A percentile compares a stretch with the other conserved stretches of the same genome.
Evolutionary conservation across 2,888 invertebrate species (phyloP).

Genomic region (Augiades crinisus): DNA sequence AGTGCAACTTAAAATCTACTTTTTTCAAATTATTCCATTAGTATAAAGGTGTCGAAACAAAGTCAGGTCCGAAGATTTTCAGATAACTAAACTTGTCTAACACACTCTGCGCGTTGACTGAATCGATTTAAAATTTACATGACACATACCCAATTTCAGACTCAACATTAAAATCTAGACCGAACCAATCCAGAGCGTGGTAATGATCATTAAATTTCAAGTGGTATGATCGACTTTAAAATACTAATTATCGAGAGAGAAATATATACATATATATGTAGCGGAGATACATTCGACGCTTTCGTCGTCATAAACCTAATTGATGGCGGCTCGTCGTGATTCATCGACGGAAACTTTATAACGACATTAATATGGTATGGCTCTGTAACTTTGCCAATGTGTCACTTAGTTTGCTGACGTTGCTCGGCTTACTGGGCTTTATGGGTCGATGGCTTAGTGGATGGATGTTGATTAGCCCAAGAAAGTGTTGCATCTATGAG

Average conservation of each 20-base stretch:
- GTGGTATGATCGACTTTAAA: background rate
- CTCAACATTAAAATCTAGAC: background rate
- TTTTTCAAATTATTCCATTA: too few relatives aligned
- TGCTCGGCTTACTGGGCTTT: background rate
- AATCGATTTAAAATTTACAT: background rate
- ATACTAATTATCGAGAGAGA: background rate
- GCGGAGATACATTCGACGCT: background rate
- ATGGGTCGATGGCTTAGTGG: background rate
- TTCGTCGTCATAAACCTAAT: background rate
- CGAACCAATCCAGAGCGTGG: background rate
- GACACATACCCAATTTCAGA: background rate
- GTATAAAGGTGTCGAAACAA: too few relatives aligned
- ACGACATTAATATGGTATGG: background rate
- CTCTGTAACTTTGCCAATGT: background rate
- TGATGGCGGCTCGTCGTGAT: background rate
- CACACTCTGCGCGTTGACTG: too few relatives aligned
- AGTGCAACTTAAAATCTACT: too few relatives aligned
- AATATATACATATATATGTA: too few relatives aligned
- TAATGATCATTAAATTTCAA: background rate
- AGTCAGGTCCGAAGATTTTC: too few relatives aligned
- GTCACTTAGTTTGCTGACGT: background rate
- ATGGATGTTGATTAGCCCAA: background rate
- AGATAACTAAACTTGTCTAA: too few relatives aligned
- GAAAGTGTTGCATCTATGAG: too few relatives aligned
- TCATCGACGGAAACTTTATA: background rate